Percentiles rank a stretch among this genome's conserved stretches.
These are phyloP conservation scores for Sparus aurata DNA, from an alignment of 2,797 vertebrate species.

Conservation along the genomic window DNA sequence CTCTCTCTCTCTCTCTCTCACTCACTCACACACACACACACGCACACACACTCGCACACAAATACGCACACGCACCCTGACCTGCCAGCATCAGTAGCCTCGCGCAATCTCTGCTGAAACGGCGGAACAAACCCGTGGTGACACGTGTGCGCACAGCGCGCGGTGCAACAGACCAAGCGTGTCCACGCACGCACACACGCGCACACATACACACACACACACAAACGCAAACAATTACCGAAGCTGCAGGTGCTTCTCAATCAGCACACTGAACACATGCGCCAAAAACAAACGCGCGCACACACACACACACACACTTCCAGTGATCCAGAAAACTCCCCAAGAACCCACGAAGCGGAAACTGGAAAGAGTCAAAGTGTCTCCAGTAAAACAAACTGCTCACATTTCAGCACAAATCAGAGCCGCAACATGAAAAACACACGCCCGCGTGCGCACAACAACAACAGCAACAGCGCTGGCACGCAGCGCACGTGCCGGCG, in stretches of 20 bases:
- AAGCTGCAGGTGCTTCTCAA: slow-evolving; percentile 68
- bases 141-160: slow-evolving; percentile 75
- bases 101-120: slow-evolving; percentile 62
- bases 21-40: background rate
- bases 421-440: background rate
- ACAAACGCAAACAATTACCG: slow-evolving; percentile 9
- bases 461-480: background rate
- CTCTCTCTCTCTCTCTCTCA: background rate
- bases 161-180: slow-evolving; percentile 52
- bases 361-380: slow-evolving; percentile 53
- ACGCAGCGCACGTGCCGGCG: slow-evolving; percentile 5
- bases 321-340: slow-evolving; percentile 66
- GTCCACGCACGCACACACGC: slow-evolving; percentile 9
- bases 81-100: slow-evolving; percentile 74
- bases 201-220: slow-evolving; percentile 3
- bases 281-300: slow-evolving; percentile 12
- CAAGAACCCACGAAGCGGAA: slow-evolving; percentile 49
- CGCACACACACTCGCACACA: background rate
- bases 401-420: slow-evolving; percentile 26
- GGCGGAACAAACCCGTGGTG: slow-evolving; percentile 72
- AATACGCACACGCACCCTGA: slow-evolving; percentile 39
- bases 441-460: background rate
- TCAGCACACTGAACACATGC: slow-evolving; percentile 37
- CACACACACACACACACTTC: slow-evolving; percentile 22
- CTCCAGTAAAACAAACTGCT: slow-evolving; percentile 35